A percentile compares a stretch with the other conserved stretches of the same genome.
Evolutionary conservation across 2,113 vertebrate species (phyloP).

Genomic region (Pteropus alecto): DNA sequence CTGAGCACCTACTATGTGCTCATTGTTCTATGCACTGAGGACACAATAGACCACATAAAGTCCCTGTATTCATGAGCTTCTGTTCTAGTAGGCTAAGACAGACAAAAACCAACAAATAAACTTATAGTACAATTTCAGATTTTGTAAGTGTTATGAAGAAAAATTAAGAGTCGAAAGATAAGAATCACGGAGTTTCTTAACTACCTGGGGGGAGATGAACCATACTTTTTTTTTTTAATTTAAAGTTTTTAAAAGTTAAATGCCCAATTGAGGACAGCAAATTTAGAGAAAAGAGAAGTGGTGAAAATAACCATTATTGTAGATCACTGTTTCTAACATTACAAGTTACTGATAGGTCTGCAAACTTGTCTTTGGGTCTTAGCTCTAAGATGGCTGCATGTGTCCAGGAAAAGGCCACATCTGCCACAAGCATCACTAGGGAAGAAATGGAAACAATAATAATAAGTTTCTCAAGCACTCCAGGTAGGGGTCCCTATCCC

Average conservation of each 20-base stretch:
- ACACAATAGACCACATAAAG: neutral
- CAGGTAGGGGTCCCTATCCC: neutral
- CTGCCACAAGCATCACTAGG: neutral
- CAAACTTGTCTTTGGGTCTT: neutral
- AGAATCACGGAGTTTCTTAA: neutral
- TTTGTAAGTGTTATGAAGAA: neutral
- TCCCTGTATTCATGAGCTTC: neutral
- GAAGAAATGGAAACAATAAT: conserved; percentile 33
- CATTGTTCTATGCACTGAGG: neutral
- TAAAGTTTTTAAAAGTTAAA: neutral
- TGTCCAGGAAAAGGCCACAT: neutral
- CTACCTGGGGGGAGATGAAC: neutral
- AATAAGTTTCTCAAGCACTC: conserved; percentile 15
- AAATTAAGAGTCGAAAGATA: neutral
- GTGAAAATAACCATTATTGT: neutral
- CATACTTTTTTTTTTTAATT: neutral
- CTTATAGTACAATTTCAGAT: neutral
- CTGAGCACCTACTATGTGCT: neutral
- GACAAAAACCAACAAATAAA: neutral
- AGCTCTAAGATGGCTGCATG: neutral
- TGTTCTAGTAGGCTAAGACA: neutral
- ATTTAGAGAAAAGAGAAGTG: neutral
- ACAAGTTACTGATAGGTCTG: neutral
- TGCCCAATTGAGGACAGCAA: neutral
- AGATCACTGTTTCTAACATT: neutral